phyloP scores from a whole-genome alignment of 2,113 vertebrate species.

The Ranitomeya variabilis region DNA sequence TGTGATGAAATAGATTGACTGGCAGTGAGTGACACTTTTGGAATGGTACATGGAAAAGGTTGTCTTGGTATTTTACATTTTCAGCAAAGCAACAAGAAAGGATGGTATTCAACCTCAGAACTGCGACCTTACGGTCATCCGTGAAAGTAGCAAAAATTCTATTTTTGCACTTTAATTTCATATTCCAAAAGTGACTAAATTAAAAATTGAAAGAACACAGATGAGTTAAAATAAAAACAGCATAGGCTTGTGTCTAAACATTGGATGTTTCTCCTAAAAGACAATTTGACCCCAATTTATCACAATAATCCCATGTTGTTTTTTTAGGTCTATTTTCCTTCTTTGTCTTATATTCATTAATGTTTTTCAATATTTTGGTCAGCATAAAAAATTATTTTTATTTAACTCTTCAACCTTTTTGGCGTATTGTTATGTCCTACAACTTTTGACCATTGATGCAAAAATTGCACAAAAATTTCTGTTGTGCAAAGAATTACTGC shows the following conservation, averaged over 20 bases:
- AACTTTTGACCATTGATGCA: too few relatives aligned
- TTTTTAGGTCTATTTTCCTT: too few relatives aligned
- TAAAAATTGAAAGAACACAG: not conserved
- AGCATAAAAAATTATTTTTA: too few relatives aligned
- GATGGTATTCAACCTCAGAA: not conserved
- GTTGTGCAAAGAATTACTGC: too few relatives aligned
- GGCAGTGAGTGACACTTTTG: constrained; percentile 16
- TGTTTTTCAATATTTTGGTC: too few relatives aligned
- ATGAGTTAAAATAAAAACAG: not conserved
- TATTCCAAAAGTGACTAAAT: not conserved
- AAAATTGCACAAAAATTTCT: too few relatives aligned
- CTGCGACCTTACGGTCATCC: not conserved
- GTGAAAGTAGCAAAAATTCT: not conserved
- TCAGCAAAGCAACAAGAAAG: constrained; percentile 17
- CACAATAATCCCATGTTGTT: too few relatives aligned
- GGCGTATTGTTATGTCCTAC: too few relatives aligned
- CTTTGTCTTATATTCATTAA: too few relatives aligned
- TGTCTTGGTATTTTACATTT: constrained; percentile 3
- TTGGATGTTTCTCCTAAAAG: not conserved
- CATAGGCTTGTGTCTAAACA: not conserved
- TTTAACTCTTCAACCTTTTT: too few relatives aligned
- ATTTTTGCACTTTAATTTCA: not conserved
- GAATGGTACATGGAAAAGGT: not conserved
- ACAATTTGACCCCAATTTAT: too few relatives aligned
- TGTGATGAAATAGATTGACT: not conserved